Evolutionary conservation across 2,113 vertebrate species (phyloP), one percentile per base, ranked within the genome.

Genomic region (Chloroceryle aenea): DNA sequence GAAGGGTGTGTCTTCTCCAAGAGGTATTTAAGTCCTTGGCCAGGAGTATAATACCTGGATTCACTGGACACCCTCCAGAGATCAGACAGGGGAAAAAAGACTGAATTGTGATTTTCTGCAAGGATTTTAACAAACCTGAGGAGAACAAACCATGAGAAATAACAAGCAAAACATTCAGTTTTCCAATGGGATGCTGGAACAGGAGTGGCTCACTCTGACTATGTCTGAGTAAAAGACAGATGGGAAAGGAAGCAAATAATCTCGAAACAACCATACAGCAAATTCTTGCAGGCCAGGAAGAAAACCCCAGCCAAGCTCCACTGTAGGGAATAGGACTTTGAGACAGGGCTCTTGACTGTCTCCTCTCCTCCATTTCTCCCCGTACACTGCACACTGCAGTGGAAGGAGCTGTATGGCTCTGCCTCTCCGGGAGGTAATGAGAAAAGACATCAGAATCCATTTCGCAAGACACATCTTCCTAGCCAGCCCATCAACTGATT

Each of bases 181-280:
- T 89, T 94, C 52, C 77, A 71, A 0, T 7, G 76, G 55, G 42
- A 87, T 69, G 50, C 81, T 58, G 61, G 68, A 90, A 50, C 10
- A 79, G 68, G 21, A 89, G 43, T 5, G 5, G 40, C 34, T 75
- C 59, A 16, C 50, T 84, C 55, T 74, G 69, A 74, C 23, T 59
- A 92, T 25, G 50, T 78, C 25, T 71, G 75, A 95, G 66, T 29
- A 30, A 7, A 71, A 92, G 52, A 59, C 42, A 72, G 61, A 61
- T 52, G 47, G 63, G 36, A 92, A 92, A 88, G 63, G 83, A 76
- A 86, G 58, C 58, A 84, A 80, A 89, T 40, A 16, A 83, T 53
- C 84, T 81, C 67, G 18, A 34, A 89, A 22, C 23, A 61, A 85
- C 26, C 50, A 38, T 9, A 36, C 2, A 86, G 50, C 18, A 34